A percentile compares a stretch with the other conserved stretches of the same genome.
phyloP scores from a whole-genome alignment of 2,113 vertebrate species.

The Quiscalus mexicanus region DNA sequence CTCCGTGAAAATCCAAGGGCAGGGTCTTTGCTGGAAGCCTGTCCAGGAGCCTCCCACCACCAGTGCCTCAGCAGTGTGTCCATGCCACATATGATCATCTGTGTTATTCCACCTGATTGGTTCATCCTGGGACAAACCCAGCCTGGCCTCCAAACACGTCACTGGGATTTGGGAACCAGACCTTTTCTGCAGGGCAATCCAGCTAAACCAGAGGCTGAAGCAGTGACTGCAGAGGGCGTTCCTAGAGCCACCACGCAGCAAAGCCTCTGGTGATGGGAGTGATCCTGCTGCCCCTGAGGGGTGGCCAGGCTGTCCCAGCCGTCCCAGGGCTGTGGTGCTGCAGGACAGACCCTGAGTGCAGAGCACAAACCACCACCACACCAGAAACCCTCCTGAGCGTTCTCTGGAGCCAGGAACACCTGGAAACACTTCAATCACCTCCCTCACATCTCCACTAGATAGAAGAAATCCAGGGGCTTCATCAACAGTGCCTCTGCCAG shows the following conservation, averaged over 20 bases:
- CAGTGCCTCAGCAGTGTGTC: not conserved
- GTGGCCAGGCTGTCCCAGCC: not conserved
- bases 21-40: not conserved
- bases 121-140: not conserved
- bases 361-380: not conserved
- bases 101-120: not conserved
- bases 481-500: conserved; percentile 1
- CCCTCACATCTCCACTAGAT: not conserved
- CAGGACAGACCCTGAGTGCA: not conserved
- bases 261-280: not conserved
- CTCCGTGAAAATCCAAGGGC: not conserved
- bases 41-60: not conserved
- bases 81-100: not conserved
- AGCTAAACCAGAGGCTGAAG: not conserved
- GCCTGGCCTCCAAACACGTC: not conserved
- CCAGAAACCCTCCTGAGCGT: not conserved
- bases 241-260: not conserved
- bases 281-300: not conserved
- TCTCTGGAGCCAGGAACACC: conserved; percentile 22
- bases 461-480: conserved; percentile 40
- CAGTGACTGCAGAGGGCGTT: not conserved
- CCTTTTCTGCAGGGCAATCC: not conserved
- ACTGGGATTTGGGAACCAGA: not conserved
- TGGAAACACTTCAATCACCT: conserved; percentile 52
- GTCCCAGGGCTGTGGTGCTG: not conserved